Evolutionary conservation across 1,140 invertebrate genomes (phyloP), one percentile per base, ranked within the genome.

Genomic region (Patella vulgata): DNA sequence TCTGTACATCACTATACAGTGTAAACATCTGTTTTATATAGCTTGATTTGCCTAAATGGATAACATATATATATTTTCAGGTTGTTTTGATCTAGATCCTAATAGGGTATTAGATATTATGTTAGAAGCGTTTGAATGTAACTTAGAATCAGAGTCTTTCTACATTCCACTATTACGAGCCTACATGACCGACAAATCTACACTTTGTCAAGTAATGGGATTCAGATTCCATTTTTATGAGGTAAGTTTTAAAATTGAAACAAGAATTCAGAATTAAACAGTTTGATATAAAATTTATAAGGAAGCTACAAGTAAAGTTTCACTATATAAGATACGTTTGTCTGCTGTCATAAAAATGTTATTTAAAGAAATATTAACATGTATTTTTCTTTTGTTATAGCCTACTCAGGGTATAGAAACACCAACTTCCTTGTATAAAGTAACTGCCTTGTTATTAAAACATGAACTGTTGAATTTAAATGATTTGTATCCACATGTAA

Each of bases 61-160:
- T n/a, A n/a, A n/a, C n/a, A n/a, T n/a, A n/a, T n/a, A 8, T 36
- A 36, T 36, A 36, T 36, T 36, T 86, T 89, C 82, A 96, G 96
- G 97, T 77, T 98, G 95, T 84, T 99, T 99, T 80, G 98, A 99
- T 87, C 88, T 99, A 74, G 97, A 99, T 86, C 98, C 98, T 21
- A 99, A 99, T 83, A 88, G 98, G 77, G 96, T 99, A 0, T 85
- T 99, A 61, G 97, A 99, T 81, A 91, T 99, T 56, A 92, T 99
- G 63, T 86, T 99, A 59, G 97, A 99, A 85, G 93, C 94, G 14
- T 98, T 99, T 88, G 97, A 99, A 84, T 92, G 91, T 69, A 89
- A 92, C 59, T 90, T 92, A 8, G 79, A 88, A 44, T 68, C 78
- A 31, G 69, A 78, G n/a, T 57, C 69, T n/a, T 77, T 83, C 64